Evolutionary conservation across 2,797 vertebrate species (phyloP).

Genomic region (Sarcoramphus papa): DNA sequence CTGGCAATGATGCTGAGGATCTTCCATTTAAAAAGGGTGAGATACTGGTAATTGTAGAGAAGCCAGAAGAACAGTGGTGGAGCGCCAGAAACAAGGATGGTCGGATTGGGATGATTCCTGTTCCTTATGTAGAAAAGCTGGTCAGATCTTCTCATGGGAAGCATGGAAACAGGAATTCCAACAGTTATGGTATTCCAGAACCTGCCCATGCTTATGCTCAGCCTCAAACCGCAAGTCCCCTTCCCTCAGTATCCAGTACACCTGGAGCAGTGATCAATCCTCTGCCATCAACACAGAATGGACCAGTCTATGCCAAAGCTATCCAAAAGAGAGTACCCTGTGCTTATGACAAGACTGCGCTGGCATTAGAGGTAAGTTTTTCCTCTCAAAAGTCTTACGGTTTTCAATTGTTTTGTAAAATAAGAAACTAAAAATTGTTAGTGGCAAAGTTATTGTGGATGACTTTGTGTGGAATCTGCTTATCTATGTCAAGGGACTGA

Average conservation of each 20-base stretch:
- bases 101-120: slow-evolving; percentile 94
- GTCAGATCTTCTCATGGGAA: slow-evolving; percentile 80
- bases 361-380: slow-evolving; percentile 91
- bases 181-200: slow-evolving; percentile 96
- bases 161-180: slow-evolving; percentile 91
- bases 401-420: not conserved
- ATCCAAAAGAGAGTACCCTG: slow-evolving; percentile 98
- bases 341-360: slow-evolving; percentile 97
- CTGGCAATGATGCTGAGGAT: slow-evolving; percentile 94
- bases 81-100: slow-evolving; percentile 97
- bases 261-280: slow-evolving; percentile 87
- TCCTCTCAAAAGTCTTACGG: not conserved
- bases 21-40: slow-evolving; percentile 97
- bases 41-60: slow-evolving; percentile 91
- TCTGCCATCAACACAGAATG: slow-evolving; percentile 91
- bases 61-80: slow-evolving; percentile 99
- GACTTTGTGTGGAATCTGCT: not conserved
- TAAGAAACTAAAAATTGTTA: not conserved
- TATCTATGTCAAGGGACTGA: not conserved
- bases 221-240: slow-evolving; percentile 89
- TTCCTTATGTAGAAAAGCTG: slow-evolving; percentile 97
- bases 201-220: slow-evolving; percentile 96
- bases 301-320: slow-evolving; percentile 94
- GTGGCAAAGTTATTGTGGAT: not conserved
- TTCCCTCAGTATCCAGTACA: slow-evolving; percentile 77